Base-by-base conservation (phyloP, 2,888 invertebrate species). In the Scotopteryx bipunctaria region DNA sequence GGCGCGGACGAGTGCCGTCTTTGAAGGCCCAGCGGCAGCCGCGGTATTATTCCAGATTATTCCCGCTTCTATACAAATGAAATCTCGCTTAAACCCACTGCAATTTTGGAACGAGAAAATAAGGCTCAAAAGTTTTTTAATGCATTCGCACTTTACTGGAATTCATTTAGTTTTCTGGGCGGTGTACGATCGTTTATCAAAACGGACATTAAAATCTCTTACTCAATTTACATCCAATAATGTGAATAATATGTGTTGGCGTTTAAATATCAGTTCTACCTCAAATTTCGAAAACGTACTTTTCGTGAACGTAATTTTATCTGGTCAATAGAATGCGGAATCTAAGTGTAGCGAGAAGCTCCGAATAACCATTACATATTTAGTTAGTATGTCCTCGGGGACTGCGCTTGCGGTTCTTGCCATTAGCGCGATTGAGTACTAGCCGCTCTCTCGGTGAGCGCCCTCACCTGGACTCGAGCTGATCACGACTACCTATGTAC, bases 21-120 rank as follows among this genome's bases (percentile, higher is more conserved):
- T 89, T 89, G 89, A 88, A 82, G 85, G 84, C 83, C 80, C 76
- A 77, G 78, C 83, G 81, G 81, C 86, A 76, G 78, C 81, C 82
- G 86, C 83, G 78, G 86, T 83, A 90, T 90, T 88, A 89, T 89
- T 86, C 80, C 86, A 86, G 89, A 88, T 89, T 90, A 90, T 88
- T 75, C 83, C 81, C 75, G 85, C 83, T 86, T 80, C 84, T 76
- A 89, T 88, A 89, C 89, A 89, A 90, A 89, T 87, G 88, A 90
- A 89, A 88, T 87, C 88, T 87, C 87, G 82, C 87, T 88, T 88
- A 88, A 88, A 86, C 78, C 81, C 85, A 84, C 83, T 87, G 88
- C 89, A 88, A 85, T 88, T 89, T 88, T 76, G 86, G 82, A 84
- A 86, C 80, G 83, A 83, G 83, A 74, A 87, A 87, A 88, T 86